Evolutionary conservation across 2,113 vertebrate species (phyloP).

Genomic region (Noturus placidus): DNA sequence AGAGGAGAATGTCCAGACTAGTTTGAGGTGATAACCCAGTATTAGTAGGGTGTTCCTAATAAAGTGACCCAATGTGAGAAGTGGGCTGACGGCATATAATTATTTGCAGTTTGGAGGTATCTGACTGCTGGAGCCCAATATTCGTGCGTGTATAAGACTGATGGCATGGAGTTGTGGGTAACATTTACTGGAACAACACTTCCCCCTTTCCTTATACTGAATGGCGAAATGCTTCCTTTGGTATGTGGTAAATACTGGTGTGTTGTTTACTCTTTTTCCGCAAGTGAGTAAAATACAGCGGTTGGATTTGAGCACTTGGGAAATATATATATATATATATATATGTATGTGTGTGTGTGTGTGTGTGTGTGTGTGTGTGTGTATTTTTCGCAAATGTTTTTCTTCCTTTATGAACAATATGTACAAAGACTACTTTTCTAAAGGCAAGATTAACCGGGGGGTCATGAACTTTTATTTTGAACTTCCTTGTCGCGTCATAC

Average conservation of each 20-base stretch:
- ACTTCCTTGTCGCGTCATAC: not conserved
- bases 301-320: not conserved
- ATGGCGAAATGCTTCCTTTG: not conserved
- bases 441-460: not conserved
- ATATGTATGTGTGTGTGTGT: too few species aligned
- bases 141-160: not conserved
- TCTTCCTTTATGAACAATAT: not conserved
- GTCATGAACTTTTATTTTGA: conserved; percentile 43
- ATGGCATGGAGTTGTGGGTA: not conserved
- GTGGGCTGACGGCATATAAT: not conserved
- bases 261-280: not conserved
- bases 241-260: too few species aligned
- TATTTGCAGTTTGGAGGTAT: not conserved
- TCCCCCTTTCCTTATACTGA: conserved; percentile 30
- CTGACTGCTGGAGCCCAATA: not conserved
- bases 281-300: not conserved
- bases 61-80: not conserved
- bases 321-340: not conserved
- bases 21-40: not conserved
- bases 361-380: too few species aligned
- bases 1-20: too few species aligned
- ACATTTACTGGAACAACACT: conserved; percentile 24
- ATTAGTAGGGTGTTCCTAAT: not conserved
- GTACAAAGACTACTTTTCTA: not conserved
- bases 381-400: not conserved